Conservation (phyloP, 2,797 vertebrate genomes). For the Myotis daubentonii region DNA sequence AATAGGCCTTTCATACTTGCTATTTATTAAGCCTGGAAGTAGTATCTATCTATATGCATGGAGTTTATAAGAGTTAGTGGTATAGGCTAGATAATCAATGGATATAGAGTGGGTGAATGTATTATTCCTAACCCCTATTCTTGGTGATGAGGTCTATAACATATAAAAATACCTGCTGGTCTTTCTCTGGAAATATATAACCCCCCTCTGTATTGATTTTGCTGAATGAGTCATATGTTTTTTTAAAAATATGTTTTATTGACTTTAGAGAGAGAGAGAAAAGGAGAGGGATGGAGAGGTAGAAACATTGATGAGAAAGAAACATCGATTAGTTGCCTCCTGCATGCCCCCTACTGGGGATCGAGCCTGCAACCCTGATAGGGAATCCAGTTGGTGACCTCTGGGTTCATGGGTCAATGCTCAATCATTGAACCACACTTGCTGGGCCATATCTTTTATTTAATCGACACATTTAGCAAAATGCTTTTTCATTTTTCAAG, state of each 20-base stretch:
- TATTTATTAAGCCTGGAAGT: not conserved
- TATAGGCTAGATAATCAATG: not conserved
- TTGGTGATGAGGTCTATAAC: not conserved
- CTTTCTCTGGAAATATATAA: not conserved
- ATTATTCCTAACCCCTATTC: slow-evolving; percentile 24
- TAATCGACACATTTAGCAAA: not conserved
- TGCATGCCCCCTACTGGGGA: no score
- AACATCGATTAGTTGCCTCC: no score
- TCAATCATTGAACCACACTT: no score
- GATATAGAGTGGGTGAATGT: not conserved
- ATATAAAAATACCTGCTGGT: not conserved
- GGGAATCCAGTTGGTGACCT: no score
- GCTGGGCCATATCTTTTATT: not conserved
- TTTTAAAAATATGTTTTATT: no score
- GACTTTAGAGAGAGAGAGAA: no score
- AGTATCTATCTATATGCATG: not conserved
- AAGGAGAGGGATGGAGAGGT: no score
- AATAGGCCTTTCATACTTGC: not conserved
- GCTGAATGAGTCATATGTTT: not conserved
- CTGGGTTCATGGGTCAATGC: no score
- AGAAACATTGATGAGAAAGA: no score
- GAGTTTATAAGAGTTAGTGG: not conserved
- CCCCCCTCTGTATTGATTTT: not conserved
- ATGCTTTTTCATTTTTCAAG: not conserved
- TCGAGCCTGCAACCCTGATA: no score